Evolutionary conservation across 2,113 vertebrate species (phyloP), one percentile per base, ranked within the genome.

Genomic region (Callionymus lyra): DNA sequence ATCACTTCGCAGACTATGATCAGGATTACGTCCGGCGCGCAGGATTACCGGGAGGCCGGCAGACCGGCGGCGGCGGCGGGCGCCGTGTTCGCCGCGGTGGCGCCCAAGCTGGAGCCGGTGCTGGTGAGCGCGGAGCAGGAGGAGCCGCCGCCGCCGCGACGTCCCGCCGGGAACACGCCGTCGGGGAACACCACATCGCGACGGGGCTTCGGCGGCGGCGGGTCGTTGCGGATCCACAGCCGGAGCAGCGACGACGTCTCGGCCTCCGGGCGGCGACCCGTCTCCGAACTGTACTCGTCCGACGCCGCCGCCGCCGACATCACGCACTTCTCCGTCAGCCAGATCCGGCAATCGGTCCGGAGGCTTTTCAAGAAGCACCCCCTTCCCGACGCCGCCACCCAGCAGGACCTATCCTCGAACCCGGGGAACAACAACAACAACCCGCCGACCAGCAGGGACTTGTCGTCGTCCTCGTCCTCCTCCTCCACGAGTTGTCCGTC

Each of bases 41-140:
- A 88, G 58, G 95, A 98, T 82, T 98, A 98, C 61, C 82, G 94
- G 40, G 93, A 93, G 52, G 83, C 92, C 0, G 76, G 81, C 21
- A 80, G 76, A 13, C 80, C 70, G 0, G 82, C 76, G 1, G 72
- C 77, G 31, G 38, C 77, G 39, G 72, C 75, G n/a, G n/a, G n/a
- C 36, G 67, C 77, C 1, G 50, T 60, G 4, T 70, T 85, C 2
- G 10, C 78, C 15, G 85, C 88, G 41, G 50, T 71, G 1, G 44
- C 69, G 0, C 47, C 75, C 5, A 79, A 79, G 33, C 47, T 72
- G 0, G 88, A 86, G 44, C 76, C 83, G 0, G 65, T 77, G 0
- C 37, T 70, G 10, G 43, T 61, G 0, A 55, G 53, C 14, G 48
- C 53, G n/a, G 83, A 88, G 45, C 77, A 69, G 50, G 84, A 86